A percentile compares a stretch with the other conserved stretches of the same genome.
phyloP scores from a whole-genome alignment of 2,797 vertebrate species.

The Alectoris magna region DNA sequence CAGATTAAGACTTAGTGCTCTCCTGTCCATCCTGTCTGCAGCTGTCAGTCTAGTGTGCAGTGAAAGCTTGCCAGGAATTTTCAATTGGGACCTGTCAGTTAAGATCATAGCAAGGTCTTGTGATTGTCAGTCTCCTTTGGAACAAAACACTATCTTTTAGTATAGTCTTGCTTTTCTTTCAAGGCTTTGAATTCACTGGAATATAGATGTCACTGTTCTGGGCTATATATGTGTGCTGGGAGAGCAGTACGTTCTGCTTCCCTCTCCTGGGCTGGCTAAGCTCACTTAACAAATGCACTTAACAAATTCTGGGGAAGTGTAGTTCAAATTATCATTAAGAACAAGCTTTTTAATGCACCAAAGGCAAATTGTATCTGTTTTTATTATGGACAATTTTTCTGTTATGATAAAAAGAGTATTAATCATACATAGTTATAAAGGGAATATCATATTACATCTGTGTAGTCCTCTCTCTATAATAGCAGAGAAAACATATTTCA shows the following conservation, averaged over 20 bases:
- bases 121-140: neutral
- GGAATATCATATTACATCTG: neutral
- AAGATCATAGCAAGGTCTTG: neutral
- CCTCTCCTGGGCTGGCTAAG: neutral
- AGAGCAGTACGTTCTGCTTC: neutral
- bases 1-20: neutral
- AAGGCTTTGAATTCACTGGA: neutral
- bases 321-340: neutral
- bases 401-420: slow-evolving; percentile 18
- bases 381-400: slow-evolving; percentile 15
- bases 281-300: neutral
- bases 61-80: neutral
- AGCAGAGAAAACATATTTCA: neutral
- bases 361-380: neutral
- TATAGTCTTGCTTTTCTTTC: neutral
- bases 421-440: neutral
- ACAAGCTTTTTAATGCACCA: neutral
- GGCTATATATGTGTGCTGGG: rapidly evolving
- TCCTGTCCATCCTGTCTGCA: neutral
- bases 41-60: neutral
- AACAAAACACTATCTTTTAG: rapidly evolving
- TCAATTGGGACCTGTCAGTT: neutral
- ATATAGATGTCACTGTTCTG: neutral
- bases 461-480: neutral
- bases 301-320: neutral